Evolutionary conservation across 2,888 invertebrate genomes (phyloP).

Genomic region (Zelleria hepariella): DNA sequence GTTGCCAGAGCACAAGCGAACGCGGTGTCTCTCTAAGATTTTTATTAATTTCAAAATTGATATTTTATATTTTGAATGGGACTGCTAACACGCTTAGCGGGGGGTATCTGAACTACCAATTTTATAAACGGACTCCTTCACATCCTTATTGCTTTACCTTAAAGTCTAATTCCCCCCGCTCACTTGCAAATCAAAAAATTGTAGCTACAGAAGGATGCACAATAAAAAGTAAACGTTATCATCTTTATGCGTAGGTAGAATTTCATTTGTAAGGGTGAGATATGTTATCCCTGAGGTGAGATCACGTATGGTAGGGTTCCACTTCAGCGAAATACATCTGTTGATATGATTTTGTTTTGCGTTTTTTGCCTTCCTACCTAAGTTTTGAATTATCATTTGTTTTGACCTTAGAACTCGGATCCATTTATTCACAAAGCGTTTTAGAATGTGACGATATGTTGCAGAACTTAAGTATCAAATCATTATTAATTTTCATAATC

Average conservation of each 20-base stretch:
- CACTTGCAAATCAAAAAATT: not conserved
- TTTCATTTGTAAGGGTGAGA: conserved; percentile 1
- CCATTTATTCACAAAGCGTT: no score
- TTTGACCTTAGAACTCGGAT: not conserved
- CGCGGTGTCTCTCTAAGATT: conserved; percentile 52
- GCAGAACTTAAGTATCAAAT: no score
- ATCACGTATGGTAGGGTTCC: not conserved
- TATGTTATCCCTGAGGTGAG: not conserved
- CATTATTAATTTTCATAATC: no score
- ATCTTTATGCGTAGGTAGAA: not conserved
- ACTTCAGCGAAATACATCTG: conserved; percentile 1
- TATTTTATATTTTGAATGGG: conserved; percentile 65
- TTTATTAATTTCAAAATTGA: conserved; percentile 67
- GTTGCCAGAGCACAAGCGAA: conserved; percentile 28
- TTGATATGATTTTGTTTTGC: not conserved
- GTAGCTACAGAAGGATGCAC: not conserved
- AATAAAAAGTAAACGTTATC: conserved; percentile 2
- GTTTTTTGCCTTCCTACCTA: not conserved
- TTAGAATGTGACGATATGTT: no score
- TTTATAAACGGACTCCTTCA: not conserved
- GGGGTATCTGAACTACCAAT: conserved; percentile 21
- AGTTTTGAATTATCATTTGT: not conserved
- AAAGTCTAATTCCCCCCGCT: not conserved
- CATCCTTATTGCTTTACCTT: not conserved
- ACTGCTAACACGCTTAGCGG: conserved; percentile 66